phyloP scores from a whole-genome alignment of 2,888 invertebrate genomes.

The Troglohyphantes excavatus region DNA sequence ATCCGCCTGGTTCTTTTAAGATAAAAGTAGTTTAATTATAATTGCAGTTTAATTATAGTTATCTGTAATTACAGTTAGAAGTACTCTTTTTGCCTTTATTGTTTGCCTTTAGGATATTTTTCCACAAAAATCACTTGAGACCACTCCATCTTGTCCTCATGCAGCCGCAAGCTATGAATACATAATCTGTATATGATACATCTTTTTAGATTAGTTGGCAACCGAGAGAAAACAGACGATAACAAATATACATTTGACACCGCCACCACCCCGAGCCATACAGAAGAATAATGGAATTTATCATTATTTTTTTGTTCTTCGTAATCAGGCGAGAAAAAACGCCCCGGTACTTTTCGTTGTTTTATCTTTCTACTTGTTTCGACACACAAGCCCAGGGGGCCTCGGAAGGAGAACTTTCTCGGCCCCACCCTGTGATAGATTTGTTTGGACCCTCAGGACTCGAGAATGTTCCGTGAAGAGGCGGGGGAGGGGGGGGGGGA shows the following conservation, averaged over 20 bases:
- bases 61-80: too few relatives aligned
- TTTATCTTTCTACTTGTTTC: not conserved
- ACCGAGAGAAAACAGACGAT: not conserved
- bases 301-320: not conserved
- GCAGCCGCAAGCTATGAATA: not conserved
- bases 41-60: too few relatives aligned
- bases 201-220: not conserved
- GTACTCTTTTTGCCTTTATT: too few relatives aligned
- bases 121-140: not conserved
- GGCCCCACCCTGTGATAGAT: not conserved
- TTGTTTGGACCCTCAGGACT: not conserved
- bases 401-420: not conserved
- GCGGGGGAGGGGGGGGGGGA: not conserved
- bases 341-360: conserved; percentile 6
- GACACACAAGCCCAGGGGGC: not conserved
- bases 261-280: not conserved
- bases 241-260: not conserved
- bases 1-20: too few relatives aligned
- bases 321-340: conserved; percentile 18
- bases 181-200: not conserved
- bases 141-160: not conserved
- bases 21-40: too few relatives aligned
- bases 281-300: conserved; percentile 6
- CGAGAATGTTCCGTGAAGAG: not conserved
- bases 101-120: not conserved